phyloP scores from a whole-genome alignment of 2,113 vertebrate genomes.

The Propithecus coquereli region DNA sequence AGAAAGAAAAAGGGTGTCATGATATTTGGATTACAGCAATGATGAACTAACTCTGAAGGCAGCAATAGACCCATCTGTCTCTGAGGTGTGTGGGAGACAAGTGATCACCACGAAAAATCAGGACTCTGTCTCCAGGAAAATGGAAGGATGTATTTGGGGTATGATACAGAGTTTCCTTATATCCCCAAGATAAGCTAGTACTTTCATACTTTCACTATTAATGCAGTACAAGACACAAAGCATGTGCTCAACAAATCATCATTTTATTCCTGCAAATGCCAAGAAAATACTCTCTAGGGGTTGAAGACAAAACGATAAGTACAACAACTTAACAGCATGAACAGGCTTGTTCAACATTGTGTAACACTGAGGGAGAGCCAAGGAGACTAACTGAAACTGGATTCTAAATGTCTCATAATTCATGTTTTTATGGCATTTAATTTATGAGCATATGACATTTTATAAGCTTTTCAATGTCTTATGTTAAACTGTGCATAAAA shows the following conservation, averaged over 20 bases:
- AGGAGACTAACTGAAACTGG: not conserved
- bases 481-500: constrained; percentile 49
- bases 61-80: not conserved
- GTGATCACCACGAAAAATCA: no score
- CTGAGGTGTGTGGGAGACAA: rapidly evolving
- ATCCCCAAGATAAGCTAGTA: not conserved
- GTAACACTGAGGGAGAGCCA: not conserved
- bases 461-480: constrained; percentile 18
- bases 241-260: not conserved
- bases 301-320: not conserved
- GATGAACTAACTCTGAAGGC: not conserved
- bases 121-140: not conserved
- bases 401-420: not conserved
- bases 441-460: constrained; percentile 24
- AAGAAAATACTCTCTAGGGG: not conserved
- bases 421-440: not conserved
- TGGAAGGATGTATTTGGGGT: rapidly evolving
- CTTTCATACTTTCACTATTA: not conserved
- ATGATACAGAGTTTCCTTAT: not conserved
- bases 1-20: not conserved
- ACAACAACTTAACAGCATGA: not conserved
- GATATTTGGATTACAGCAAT: not conserved
- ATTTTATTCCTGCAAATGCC: not conserved
- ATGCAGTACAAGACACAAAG: not conserved
- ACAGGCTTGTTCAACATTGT: not conserved